Evolutionary conservation across 2,113 vertebrate genomes (phyloP).

Genomic region (Gasterosteus nipponicus): DNA sequence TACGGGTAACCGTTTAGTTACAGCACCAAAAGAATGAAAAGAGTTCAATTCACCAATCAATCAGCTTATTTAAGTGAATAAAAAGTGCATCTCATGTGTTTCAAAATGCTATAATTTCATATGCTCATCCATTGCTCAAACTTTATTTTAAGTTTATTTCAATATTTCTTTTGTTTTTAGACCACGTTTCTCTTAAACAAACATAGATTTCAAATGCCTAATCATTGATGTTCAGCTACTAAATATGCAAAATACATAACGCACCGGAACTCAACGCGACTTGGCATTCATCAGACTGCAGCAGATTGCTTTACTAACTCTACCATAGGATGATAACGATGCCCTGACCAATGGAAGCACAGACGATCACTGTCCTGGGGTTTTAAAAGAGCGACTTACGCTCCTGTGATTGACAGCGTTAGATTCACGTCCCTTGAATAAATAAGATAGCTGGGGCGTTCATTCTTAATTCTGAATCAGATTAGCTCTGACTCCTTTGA

Average conservation of each 20-base stretch:
- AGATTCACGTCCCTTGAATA: background rate
- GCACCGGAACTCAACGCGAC: no score
- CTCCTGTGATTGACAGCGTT: conserved; percentile 13
- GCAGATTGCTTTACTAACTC: no score
- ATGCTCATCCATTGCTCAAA: background rate
- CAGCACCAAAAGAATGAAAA: background rate
- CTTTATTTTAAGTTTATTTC: background rate
- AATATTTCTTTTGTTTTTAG: background rate
- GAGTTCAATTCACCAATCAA: background rate
- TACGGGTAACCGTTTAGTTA: no score
- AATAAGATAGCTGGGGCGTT: background rate
- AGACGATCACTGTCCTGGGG: conserved; percentile 20
- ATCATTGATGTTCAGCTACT: no score
- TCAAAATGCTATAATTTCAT: background rate
- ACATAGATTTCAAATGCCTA: no score
- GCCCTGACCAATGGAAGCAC: background rate
- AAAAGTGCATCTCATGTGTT: background rate
- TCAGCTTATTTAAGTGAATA: background rate
- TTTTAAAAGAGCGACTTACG: conserved; percentile 11
- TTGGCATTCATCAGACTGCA: no score
- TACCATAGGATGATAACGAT: background rate
- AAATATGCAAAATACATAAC: no score
- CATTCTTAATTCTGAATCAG: background rate
- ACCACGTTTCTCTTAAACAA: background rate
- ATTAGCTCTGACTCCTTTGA: background rate